Percentiles rank a stretch among this genome's conserved stretches.
Evolutionary conservation across 1,140 invertebrate genomes (phyloP).

Genomic region (Drosophila chauvacae): DNA sequence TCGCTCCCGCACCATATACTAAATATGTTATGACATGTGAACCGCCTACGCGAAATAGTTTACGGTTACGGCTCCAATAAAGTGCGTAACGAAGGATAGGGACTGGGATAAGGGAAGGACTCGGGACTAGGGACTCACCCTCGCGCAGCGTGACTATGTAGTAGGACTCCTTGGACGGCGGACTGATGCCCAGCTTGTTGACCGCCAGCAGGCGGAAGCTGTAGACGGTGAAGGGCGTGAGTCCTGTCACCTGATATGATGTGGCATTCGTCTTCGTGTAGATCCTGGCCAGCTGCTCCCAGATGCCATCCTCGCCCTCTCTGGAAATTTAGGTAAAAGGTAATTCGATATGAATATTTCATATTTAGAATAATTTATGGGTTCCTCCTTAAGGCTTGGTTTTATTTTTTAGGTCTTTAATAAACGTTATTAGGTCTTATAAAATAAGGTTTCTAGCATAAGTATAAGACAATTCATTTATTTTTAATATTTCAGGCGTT

Average conservation of each 20-base stretch:
- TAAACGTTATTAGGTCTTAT: neutral
- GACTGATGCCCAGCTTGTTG: constrained; percentile 89
- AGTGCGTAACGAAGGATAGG: constrained; percentile 26
- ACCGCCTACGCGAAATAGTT: constrained; percentile 54
- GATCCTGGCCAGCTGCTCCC: constrained; percentile 88
- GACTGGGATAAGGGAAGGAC: neutral
- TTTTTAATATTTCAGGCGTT: too few relatives aligned
- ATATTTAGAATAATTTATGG: too few relatives aligned
- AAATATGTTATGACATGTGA: constrained; percentile 38
- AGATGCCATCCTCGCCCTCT: constrained; percentile 88
- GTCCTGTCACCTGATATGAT: constrained; percentile 87
- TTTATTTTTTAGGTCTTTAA: neutral
- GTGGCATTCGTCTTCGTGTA: constrained; percentile 88
- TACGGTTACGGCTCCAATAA: constrained; percentile 51
- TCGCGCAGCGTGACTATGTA: constrained; percentile 91
- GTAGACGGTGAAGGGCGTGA: constrained; percentile 91
- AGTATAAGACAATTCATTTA: too few relatives aligned
- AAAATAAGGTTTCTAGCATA: neutral
- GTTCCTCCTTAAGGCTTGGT: neutral
- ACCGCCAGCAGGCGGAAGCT: constrained; percentile 90
- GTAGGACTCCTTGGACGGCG: constrained; percentile 90
- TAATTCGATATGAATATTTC: neutral
- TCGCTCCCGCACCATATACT: neutral
- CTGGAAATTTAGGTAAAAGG: constrained; percentile 85
- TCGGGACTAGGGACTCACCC: constrained; percentile 85